Percentiles rank a stretch among this genome's conserved stretches.
phyloP scores from a whole-genome alignment of 2,113 vertebrate genomes.

The Chionis minor region DNA sequence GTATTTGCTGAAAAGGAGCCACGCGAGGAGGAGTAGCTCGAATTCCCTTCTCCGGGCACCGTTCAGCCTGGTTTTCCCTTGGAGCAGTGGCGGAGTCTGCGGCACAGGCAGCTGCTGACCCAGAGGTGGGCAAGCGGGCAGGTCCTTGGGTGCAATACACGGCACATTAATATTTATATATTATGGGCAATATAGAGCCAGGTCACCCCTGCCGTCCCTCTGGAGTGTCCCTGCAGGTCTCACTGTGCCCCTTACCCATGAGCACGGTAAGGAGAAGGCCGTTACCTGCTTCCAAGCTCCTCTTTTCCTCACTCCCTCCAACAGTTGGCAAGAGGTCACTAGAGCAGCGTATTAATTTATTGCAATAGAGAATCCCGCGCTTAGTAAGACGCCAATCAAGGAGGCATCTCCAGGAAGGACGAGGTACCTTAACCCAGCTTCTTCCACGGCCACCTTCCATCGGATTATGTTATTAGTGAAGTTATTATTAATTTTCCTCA shows the following conservation, averaged over 20 bases:
- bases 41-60: background rate
- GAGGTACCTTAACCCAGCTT: background rate
- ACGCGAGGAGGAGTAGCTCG: background rate
- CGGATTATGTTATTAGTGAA: background rate
- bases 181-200: background rate
- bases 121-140: background rate
- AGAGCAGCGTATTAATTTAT: background rate
- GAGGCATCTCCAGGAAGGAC: background rate
- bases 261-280: background rate
- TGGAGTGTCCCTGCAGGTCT: background rate
- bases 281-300: background rate
- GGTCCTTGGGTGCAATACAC: background rate
- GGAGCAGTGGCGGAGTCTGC: background rate
- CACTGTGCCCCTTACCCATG: background rate
- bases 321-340: background rate
- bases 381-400: background rate
- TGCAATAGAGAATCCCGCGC: background rate
- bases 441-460: background rate
- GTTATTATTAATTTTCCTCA: background rate
- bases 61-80: background rate
- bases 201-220: background rate
- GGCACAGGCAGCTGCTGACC: background rate
- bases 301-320: background rate
- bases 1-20: background rate
- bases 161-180: background rate